A percentile compares a stretch with the other conserved stretches of the same genome.
Conservation (phyloP, 2,888 invertebrate genomes). For the Heteromyza rotundicornis region DNA sequence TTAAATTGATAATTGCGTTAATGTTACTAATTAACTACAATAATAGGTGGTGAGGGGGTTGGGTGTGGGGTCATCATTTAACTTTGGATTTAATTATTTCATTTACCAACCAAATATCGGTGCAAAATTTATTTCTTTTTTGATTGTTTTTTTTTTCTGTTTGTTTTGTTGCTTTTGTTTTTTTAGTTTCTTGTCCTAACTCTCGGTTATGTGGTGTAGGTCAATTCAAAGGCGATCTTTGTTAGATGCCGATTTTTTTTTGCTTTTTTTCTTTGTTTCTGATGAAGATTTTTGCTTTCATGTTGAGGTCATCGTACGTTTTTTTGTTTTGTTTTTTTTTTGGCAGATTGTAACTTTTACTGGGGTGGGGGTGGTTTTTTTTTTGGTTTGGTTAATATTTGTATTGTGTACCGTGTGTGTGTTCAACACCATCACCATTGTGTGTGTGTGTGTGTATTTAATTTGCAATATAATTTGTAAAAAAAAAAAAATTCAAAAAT, state of each 20-base stretch:
- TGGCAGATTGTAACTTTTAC: background rate
- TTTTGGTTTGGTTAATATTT: conserved; percentile 1
- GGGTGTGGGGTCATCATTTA: conserved; percentile 18
- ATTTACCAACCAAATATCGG: background rate
- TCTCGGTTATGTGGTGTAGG: background rate
- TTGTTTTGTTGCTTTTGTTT: conserved; percentile 15
- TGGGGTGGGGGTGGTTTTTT: background rate
- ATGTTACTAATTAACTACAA: conserved; percentile 22
- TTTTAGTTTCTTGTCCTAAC: conserved; percentile 33
- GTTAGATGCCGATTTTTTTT: too few species aligned
- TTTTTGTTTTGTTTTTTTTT: conserved; percentile 26
- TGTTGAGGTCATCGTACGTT: conserved; percentile 16
- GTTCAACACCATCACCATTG: conserved; percentile 58
- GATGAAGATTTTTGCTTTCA: too few species aligned
- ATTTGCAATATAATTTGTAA: conserved; percentile 27
- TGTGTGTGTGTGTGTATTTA: conserved; percentile 37
- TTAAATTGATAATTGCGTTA: background rate
- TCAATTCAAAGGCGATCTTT: too few species aligned
- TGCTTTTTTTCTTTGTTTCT: background rate
- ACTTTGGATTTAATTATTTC: conserved; percentile 32
- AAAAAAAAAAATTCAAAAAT: background rate
- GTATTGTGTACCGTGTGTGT: conserved; percentile 29
- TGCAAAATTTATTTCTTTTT: conserved; percentile 54
- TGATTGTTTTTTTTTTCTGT: conserved; percentile 48
- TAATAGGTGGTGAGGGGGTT: background rate